Conservation (phyloP, 1,140 invertebrate species). For the Trichonephila inaurata region DNA sequence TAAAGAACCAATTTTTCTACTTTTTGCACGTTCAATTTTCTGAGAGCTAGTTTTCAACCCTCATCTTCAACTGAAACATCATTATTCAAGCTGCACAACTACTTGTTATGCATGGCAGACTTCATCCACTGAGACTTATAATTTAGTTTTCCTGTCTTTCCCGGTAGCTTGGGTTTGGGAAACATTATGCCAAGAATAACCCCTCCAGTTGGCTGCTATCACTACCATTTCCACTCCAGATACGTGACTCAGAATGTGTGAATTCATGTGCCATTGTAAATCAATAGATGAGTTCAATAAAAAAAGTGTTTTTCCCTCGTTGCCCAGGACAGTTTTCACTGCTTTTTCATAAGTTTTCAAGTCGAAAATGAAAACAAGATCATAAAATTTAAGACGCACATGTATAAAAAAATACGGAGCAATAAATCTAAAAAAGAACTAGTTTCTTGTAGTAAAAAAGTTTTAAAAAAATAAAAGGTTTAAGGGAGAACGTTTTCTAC, state of each 20-base stretch:
- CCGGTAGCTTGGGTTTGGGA: slow-evolving; percentile 22
- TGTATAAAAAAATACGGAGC: not conserved
- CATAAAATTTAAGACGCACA: slow-evolving; percentile 22
- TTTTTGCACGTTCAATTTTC: not conserved
- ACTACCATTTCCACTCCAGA: slow-evolving; percentile 7
- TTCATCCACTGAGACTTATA: slow-evolving; percentile 42
- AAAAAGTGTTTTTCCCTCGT: not conserved
- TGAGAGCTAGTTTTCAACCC: not conserved
- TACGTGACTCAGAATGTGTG: slow-evolving; percentile 50
- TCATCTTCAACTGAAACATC: slow-evolving; percentile 41
- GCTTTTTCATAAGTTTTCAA: slow-evolving; percentile 1
- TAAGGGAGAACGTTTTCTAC: not conserved
- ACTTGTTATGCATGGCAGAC: slow-evolving; percentile 58
- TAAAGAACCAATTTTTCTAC: not conserved
- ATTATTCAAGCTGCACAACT: slow-evolving; percentile 57
- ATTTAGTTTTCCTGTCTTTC: slow-evolving; percentile 61
- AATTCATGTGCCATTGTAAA: slow-evolving; percentile 51
- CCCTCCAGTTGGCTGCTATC: slow-evolving; percentile 4
- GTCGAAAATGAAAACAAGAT: slow-evolving; percentile 39
- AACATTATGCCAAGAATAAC: slow-evolving; percentile 26
- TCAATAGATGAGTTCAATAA: slow-evolving; percentile 52
- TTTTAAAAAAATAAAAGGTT: not conserved
- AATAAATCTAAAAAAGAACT: slow-evolving; percentile 2
- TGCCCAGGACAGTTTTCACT: not conserved
- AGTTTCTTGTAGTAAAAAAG: not conserved